These are phyloP conservation scores for Cisticola juncidis DNA, from an alignment of 2,113 vertebrate genomes.

Conservation along the genomic window DNA sequence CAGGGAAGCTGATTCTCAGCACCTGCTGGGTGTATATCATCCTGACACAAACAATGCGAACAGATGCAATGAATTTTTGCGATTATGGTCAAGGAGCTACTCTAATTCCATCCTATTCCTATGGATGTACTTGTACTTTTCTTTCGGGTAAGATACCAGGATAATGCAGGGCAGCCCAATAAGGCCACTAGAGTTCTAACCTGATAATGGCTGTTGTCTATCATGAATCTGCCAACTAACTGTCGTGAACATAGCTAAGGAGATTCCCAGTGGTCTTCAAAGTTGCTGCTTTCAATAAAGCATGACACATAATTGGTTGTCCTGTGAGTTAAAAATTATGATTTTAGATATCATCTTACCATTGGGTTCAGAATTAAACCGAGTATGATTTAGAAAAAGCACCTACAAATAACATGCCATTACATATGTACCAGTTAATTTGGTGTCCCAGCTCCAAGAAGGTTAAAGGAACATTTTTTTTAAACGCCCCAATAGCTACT, in stretches of 20 bases:
- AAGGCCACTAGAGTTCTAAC: not conserved
- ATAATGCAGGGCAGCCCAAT: not conserved
- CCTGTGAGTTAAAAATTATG: not conserved
- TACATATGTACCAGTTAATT: not conserved
- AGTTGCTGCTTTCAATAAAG: not conserved
- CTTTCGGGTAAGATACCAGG: not conserved
- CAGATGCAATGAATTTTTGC: not conserved
- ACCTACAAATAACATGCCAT: not conserved
- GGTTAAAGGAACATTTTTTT: not conserved
- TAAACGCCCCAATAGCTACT: too few relatives aligned
- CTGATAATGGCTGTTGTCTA: not conserved
- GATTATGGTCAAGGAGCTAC: not conserved
- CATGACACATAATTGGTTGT: not conserved
- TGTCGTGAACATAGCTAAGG: not conserved
- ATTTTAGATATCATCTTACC: not conserved
- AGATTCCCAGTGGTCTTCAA: not conserved
- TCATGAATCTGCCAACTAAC: not conserved
- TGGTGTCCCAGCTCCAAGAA: not conserved
- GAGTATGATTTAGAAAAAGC: not conserved
- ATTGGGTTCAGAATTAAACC: not conserved
- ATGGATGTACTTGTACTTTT: not conserved
- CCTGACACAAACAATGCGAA: not conserved
- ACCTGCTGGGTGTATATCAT: not conserved
- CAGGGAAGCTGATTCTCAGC: not conserved
- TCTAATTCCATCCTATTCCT: not conserved